These are phyloP conservation scores for Nomada ferruginata DNA, from an alignment of 2,888 invertebrate species.

Conservation along the genomic window DNA sequence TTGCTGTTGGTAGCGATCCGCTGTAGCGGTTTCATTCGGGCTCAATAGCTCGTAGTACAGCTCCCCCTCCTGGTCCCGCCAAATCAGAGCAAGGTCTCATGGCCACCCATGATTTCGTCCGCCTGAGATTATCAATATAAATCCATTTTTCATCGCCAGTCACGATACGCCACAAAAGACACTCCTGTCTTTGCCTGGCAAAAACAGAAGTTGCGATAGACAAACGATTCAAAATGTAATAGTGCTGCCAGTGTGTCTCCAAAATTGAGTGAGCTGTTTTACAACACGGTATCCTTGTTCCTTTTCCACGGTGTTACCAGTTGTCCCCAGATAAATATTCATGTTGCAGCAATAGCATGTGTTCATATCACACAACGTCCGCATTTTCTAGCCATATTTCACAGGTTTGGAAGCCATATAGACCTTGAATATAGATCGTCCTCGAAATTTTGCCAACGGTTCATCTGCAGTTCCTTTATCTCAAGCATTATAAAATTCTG, in stretches of 20 bases:
- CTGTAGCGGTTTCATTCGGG: too few relatives aligned
- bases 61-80: too few relatives aligned
- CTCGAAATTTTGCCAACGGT: background rate
- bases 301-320: background rate
- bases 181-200: too few relatives aligned
- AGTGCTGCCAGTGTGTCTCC: background rate
- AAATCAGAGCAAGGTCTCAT: too few relatives aligned
- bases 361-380: background rate
- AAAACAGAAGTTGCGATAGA: too few relatives aligned
- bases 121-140: too few relatives aligned
- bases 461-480: background rate
- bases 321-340: background rate
- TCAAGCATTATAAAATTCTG: background rate
- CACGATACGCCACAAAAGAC: too few relatives aligned
- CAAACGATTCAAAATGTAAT: too few relatives aligned
- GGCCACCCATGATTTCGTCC: too few relatives aligned
- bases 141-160: too few relatives aligned
- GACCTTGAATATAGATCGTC: conserved; percentile 10
- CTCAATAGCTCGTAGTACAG: too few relatives aligned
- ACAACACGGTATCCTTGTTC: background rate
- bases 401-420: background rate
- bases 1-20: too few relatives aligned
- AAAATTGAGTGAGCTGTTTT: background rate
- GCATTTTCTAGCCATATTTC: background rate
- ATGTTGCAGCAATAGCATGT: conserved; percentile 23